Evolutionary conservation across 2,113 vertebrate genomes (phyloP).

Genomic region (Ornithorhynchus anatinus): DNA sequence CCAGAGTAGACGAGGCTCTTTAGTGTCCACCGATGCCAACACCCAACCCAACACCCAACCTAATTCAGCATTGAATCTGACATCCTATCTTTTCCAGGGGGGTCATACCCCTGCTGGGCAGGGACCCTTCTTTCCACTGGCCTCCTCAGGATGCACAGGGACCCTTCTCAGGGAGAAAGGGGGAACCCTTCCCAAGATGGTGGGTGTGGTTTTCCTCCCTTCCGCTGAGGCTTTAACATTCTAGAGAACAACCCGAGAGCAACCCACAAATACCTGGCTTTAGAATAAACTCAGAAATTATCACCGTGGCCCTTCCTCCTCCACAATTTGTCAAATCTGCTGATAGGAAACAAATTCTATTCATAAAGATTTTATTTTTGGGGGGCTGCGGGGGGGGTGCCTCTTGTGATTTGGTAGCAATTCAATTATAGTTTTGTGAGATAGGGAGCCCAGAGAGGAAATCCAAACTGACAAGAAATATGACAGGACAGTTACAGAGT

Average conservation of each 20-base stretch:
- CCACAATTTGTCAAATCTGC: slow-evolving; percentile 95
- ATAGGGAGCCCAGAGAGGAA: slow-evolving; percentile 93
- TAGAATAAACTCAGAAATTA: slow-evolving; percentile 91
- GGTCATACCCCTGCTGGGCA: background rate
- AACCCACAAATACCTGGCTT: slow-evolving; percentile 84
- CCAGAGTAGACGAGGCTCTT: background rate
- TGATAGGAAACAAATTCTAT: slow-evolving; percentile 97
- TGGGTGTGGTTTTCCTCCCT: no score
- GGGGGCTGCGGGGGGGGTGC: slow-evolving; percentile 40
- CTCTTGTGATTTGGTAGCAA: slow-evolving; percentile 91
- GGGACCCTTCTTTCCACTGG: background rate
- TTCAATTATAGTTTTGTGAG: slow-evolving; percentile 97
- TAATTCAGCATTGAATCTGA: slow-evolving; percentile 24
- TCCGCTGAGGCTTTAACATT: slow-evolving; percentile 69
- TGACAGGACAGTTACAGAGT: slow-evolving; percentile 98
- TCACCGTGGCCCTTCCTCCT: slow-evolving; percentile 83
- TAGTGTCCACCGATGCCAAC: no score
- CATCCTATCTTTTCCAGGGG: slow-evolving; percentile 19
- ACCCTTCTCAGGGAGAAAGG: slow-evolving; percentile 47
- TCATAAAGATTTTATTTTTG: slow-evolving; percentile 87
- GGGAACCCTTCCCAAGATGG: no score
- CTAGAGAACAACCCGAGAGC: slow-evolving; percentile 78
- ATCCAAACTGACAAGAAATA: slow-evolving; percentile 94
- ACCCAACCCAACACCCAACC: background rate
- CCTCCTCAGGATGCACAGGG: slow-evolving; percentile 45